Conservation (phyloP, 1,140 invertebrate species). For the Ceratoteleas bidentatus region DNA sequence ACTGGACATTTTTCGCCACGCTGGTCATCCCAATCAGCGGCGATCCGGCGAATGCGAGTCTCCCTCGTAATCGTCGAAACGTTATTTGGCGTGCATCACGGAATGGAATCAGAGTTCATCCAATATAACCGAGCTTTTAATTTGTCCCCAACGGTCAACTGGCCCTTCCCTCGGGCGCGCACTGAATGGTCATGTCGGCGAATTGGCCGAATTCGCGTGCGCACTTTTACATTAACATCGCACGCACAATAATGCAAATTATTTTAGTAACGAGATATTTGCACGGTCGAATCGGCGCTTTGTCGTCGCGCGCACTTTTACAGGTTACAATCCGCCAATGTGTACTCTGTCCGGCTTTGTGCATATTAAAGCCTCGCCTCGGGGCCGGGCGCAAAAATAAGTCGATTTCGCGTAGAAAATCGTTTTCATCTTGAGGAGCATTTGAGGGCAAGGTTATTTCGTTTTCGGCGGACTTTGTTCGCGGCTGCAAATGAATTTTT, state of each 20-base stretch:
- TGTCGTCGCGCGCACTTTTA: constrained; percentile 56
- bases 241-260: constrained; percentile 62
- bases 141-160: constrained; percentile 62
- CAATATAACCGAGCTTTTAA: constrained; percentile 53
- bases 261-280: constrained; percentile 65
- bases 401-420: constrained; percentile 30
- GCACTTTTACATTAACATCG: constrained; percentile 66
- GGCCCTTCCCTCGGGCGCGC: constrained; percentile 55
- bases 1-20: too few relatives aligned
- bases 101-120: constrained; percentile 39
- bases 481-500: too few relatives aligned
- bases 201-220: constrained; percentile 65
- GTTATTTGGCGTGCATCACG: constrained; percentile 18
- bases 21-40: too few relatives aligned
- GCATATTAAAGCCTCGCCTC: constrained; percentile 33
- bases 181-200: constrained; percentile 58
- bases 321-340: constrained; percentile 44
- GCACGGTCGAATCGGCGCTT: constrained; percentile 55
- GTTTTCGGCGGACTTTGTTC: too few relatives aligned
- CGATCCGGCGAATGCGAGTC: neutral
- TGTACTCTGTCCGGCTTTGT: constrained; percentile 30
- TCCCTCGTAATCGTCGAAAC: constrained; percentile 13
- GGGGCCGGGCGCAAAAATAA: constrained; percentile 23
- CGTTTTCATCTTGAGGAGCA: neutral
- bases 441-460: too few relatives aligned